Evolutionary conservation across 2,888 invertebrate species (phyloP).

Genomic region (Sminthurinus aureus): DNA sequence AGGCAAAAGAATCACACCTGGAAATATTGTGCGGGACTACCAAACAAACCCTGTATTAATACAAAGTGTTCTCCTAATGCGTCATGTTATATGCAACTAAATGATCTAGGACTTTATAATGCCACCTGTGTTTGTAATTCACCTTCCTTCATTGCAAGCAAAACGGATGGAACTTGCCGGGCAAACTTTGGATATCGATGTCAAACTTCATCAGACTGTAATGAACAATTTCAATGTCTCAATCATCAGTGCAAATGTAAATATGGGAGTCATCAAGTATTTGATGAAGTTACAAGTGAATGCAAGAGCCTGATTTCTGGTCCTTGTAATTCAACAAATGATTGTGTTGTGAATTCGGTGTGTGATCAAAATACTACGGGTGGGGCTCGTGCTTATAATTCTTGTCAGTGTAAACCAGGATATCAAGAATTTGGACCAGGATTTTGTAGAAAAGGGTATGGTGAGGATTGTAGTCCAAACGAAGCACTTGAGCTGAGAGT

Average conservation of each 20-base stretch:
- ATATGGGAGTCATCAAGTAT: constrained; percentile 1
- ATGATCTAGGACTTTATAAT: neutral
- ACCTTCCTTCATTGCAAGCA: neutral
- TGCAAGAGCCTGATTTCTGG: neutral
- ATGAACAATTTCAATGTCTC: constrained; percentile 11
- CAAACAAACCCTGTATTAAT: neutral
- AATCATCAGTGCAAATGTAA: neutral
- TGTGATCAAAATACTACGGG: neutral
- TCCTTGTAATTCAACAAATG: neutral
- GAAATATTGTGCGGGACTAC: constrained; percentile 12
- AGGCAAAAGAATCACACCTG: neutral
- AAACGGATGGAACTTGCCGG: neutral
- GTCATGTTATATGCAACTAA: constrained; percentile 5
- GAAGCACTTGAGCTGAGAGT: neutral
- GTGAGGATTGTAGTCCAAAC: neutral
- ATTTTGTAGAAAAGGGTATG: constrained; percentile 5
- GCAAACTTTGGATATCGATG: neutral
- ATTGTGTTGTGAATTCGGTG: neutral
- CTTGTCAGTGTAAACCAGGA: neutral
- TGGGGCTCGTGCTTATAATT: constrained; percentile 9
- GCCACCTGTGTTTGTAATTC: neutral
- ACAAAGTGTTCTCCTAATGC: neutral
- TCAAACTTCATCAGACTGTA: neutral
- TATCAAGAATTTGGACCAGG: constrained; percentile 16
- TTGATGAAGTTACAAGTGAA: neutral